phyloP scores from a whole-genome alignment of 2,113 vertebrate species.

The Globicephala melas region DNA sequence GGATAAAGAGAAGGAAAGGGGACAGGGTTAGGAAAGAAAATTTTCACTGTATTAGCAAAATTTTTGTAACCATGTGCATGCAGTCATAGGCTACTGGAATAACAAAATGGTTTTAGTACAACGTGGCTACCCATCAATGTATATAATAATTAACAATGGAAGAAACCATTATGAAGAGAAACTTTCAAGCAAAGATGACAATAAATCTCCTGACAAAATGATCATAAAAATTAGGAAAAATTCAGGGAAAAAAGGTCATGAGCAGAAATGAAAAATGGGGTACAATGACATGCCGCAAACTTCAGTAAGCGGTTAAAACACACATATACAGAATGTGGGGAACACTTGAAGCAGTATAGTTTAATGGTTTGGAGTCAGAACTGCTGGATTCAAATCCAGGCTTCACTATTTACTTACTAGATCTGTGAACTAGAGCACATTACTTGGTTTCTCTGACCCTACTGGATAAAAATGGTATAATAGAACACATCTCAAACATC shows the following conservation, averaged over 20 bases:
- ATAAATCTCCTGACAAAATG: conserved; percentile 1
- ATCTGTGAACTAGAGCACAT: neutral
- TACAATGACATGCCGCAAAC: neutral
- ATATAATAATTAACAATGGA: neutral
- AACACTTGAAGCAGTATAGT: neutral
- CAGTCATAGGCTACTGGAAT: neutral
- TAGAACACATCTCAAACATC: neutral
- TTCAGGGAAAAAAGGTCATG: neutral
- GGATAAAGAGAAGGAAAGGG: neutral
- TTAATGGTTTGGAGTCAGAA: neutral
- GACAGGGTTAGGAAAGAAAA: neutral
- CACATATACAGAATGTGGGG: neutral
- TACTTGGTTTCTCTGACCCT: neutral
- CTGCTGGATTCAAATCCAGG: neutral
- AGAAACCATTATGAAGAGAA: neutral
- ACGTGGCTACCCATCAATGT: neutral
- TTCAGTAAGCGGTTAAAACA: neutral
- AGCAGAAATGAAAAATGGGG: neutral
- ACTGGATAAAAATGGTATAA: neutral
- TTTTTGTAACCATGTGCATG: neutral
- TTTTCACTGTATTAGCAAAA: neutral
- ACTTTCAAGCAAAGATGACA: neutral
- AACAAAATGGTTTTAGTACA: conserved; percentile 30
- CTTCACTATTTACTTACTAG: neutral
- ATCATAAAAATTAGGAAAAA: conserved; percentile 38